These are phyloP conservation scores for Oeneis ivallda DNA, from an alignment of 2,888 invertebrate species.

Conservation along the genomic window DNA sequence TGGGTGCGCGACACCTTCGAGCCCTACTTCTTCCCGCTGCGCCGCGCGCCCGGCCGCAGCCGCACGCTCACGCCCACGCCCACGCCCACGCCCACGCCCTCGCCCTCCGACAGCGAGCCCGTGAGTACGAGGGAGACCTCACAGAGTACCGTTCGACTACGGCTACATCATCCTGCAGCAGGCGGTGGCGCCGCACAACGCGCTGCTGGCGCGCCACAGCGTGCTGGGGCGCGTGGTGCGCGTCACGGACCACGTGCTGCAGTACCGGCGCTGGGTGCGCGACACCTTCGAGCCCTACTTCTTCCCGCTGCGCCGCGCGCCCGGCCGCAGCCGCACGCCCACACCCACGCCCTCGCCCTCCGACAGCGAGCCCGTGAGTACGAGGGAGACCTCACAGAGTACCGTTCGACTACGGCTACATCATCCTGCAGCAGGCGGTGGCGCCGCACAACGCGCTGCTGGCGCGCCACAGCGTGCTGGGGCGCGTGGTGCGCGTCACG, in stretches of 20 bases:
- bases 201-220: conserved; percentile 61
- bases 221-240: conserved; percentile 95
- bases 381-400: too few relatives aligned
- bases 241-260: too few relatives aligned
- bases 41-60: conserved; percentile 40
- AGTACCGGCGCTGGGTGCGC: conserved; percentile 73
- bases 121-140: too few relatives aligned
- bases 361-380: not conserved
- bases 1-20: conserved; percentile 76
- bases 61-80: conserved; percentile 32
- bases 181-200: conserved; percentile 79
- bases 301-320: conserved; percentile 57
- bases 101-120: conserved; percentile 10
- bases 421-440: conserved; percentile 89
- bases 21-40: conserved; percentile 69
- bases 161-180: conserved; percentile 93
- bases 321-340: conserved; percentile 38
- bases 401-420: conserved; percentile 98
- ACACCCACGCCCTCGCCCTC: conserved; percentile 31
- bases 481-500: conserved; percentile 88
- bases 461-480: conserved; percentile 85
- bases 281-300: conserved; percentile 73
- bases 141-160: conserved; percentile 98
- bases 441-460: conserved; percentile 49
- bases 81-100: conserved; percentile 33